These are phyloP conservation scores for Sminthurinus aureus DNA, from an alignment of 2,888 invertebrate genomes.

Conservation along the genomic window DNA sequence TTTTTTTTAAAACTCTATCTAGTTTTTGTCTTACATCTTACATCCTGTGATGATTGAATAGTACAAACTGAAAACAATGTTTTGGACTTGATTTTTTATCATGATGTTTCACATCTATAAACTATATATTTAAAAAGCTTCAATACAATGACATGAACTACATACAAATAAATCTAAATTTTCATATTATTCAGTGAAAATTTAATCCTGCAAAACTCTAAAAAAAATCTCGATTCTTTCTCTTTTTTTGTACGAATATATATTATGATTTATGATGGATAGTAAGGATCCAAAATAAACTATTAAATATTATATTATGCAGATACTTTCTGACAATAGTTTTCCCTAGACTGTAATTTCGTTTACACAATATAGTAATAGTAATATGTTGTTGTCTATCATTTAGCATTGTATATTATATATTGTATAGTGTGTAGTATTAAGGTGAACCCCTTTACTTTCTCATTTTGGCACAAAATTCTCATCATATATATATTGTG, in stretches of 20 bases:
- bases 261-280: too few relatives aligned
- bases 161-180: too few relatives aligned
- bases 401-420: neutral
- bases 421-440: neutral
- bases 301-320: neutral
- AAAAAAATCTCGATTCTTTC: neutral
- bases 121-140: neutral
- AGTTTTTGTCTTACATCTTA: too few relatives aligned
- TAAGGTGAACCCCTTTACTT: slow-evolving; percentile 34
- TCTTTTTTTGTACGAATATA: slow-evolving; percentile 4
- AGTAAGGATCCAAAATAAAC: neutral
- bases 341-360: neutral
- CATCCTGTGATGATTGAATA: too few relatives aligned
- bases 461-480: slow-evolving; percentile 39
- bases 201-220: too few relatives aligned
- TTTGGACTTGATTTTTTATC: too few relatives aligned
- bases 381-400: neutral
- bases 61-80: too few relatives aligned
- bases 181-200: too few relatives aligned
- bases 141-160: neutral
- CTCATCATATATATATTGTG: slow-evolving; percentile 3
- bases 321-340: neutral
- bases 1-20: too few relatives aligned
- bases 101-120: neutral
- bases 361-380: neutral